Evolutionary conservation across 2,113 vertebrate genomes (phyloP).

Genomic region (Plestiodon gilberti): DNA sequence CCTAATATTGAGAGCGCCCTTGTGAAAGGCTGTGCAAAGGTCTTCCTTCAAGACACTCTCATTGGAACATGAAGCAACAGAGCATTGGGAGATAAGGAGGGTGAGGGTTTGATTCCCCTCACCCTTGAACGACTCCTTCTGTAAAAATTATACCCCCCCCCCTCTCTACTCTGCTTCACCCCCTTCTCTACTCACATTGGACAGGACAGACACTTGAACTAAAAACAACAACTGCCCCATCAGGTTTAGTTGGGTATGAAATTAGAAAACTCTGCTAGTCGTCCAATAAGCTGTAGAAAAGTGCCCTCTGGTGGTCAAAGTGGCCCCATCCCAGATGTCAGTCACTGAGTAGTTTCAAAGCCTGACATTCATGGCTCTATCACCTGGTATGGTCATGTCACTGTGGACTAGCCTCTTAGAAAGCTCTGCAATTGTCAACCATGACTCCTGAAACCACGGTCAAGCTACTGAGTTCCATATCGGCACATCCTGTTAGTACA

Average conservation of each 20-base stretch:
- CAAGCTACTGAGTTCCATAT: not conserved
- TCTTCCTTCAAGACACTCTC: no score
- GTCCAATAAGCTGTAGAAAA: not conserved
- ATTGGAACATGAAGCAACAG: no score
- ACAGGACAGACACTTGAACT: not conserved
- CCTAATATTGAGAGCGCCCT: no score
- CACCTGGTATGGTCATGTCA: not conserved
- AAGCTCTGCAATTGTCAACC: not conserved
- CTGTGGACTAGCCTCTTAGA: no score
- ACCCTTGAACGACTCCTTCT: not conserved
- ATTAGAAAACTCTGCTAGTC: not conserved
- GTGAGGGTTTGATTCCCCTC: no score
- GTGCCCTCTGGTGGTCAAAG: not conserved
- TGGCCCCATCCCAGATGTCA: no score
- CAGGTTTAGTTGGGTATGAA: not conserved
- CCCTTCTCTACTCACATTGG: no score
- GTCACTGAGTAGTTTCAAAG: not conserved
- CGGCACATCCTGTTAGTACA: no score
- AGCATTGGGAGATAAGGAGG: no score
- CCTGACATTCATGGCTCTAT: not conserved
- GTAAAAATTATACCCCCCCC: fast-evolving
- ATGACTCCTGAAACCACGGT: not conserved
- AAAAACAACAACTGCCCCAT: not conserved
- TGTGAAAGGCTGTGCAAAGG: no score
- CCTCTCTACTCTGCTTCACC: not conserved